phyloP scores from a whole-genome alignment of 2,888 invertebrate genomes.

The Malacosoma neustria region DNA sequence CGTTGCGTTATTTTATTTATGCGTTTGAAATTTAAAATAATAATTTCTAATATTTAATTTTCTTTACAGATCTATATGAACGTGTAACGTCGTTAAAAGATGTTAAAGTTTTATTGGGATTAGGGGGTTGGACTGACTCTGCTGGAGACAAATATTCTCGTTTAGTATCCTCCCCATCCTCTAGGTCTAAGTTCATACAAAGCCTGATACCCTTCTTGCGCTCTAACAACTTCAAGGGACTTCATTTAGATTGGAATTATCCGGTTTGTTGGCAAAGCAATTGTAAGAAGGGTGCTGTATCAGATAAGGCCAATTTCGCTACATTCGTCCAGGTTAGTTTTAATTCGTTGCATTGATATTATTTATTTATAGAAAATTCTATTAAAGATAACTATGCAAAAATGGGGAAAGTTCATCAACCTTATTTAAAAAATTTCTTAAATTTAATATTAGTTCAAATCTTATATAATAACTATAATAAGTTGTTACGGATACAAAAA shows the following conservation, averaged over 20 bases:
- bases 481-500: too few relatives aligned
- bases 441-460: too few relatives aligned
- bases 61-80: constrained; percentile 82
- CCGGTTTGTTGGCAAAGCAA: constrained; percentile 95
- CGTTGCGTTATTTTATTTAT: too few relatives aligned
- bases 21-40: too few relatives aligned
- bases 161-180: constrained; percentile 79
- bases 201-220: constrained; percentile 82
- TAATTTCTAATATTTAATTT: neutral
- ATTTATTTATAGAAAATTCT: too few relatives aligned
- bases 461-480: too few relatives aligned
- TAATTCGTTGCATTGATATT: too few relatives aligned
- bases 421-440: too few relatives aligned
- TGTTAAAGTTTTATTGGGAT: constrained; percentile 81
- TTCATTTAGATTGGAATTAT: constrained; percentile 96
- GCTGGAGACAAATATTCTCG: constrained; percentile 90
- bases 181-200: constrained; percentile 81
- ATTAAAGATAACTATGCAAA: too few relatives aligned
- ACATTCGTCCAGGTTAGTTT: constrained; percentile 79
- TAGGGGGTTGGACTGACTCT: constrained; percentile 98
- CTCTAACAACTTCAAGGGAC: constrained; percentile 86
- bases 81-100: constrained; percentile 81
- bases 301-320: constrained; percentile 86
- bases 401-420: too few relatives aligned
- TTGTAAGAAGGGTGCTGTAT: constrained; percentile 85